Percentiles rank a stretch among this genome's conserved stretches.
Conservation (phyloP, 2,797 vertebrate genomes). For the Buceros bicornis region DNA sequence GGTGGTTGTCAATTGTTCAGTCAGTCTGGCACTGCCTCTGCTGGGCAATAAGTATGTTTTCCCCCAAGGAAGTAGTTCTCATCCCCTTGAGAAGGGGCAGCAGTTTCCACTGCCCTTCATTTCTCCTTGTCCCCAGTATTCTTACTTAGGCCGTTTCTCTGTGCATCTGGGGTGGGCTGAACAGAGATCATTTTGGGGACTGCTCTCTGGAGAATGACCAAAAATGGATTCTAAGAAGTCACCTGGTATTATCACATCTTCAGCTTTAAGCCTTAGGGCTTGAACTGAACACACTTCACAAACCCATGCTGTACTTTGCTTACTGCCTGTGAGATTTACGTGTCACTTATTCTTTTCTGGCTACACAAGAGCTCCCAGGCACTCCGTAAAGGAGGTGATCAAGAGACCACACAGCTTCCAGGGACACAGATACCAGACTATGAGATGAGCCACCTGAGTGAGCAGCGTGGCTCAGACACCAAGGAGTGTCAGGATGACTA, state of each 20-base stretch:
- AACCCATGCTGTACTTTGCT: neutral
- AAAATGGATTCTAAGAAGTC: neutral
- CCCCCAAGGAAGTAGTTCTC: neutral
- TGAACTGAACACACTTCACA: neutral
- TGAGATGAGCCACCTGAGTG: neutral
- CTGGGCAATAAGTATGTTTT: neutral
- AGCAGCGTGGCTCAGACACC: neutral
- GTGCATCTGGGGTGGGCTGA: neutral
- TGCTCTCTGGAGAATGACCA: neutral
- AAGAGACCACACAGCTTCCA: neutral
- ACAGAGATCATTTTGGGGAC: neutral
- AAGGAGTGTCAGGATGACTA: neutral
- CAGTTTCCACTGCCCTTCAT: neutral
- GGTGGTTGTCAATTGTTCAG: neutral
- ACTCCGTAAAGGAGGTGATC: neutral
- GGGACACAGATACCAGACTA: neutral
- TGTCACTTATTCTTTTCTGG: neutral
- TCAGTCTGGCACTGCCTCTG: neutral
- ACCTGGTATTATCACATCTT: neutral
- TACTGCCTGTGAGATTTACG: neutral
- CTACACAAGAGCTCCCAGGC: neutral
- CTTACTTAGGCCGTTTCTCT: rapidly evolving
- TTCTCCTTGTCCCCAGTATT: neutral
- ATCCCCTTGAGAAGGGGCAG: neutral
- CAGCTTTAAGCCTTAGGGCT: neutral